A percentile compares a stretch with the other conserved stretches of the same genome.
phyloP scores from a whole-genome alignment of 1,140 invertebrate genomes.

The Drosophila sp. region DNA sequence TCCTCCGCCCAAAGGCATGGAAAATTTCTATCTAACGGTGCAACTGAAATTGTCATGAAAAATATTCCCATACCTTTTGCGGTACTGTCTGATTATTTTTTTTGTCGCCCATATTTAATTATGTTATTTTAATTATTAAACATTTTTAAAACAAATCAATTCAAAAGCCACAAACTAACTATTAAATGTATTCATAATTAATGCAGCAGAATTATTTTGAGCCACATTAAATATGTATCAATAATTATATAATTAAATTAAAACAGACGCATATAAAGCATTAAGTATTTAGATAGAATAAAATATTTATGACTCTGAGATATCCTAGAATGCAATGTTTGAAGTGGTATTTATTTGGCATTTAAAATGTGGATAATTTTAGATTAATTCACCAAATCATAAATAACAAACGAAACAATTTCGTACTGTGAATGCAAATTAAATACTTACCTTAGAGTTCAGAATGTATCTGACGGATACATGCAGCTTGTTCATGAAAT shows the following conservation, averaged over 20 bases:
- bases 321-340: background rate
- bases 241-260: no score
- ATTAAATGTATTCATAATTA: conserved; percentile 7
- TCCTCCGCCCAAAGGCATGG: conserved; percentile 11
- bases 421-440: conserved; percentile 30
- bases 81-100: conserved; percentile 7
- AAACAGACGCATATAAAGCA: background rate
- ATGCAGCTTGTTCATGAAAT: conserved; percentile 9
- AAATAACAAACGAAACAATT: conserved; percentile 14
- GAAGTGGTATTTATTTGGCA: no score
- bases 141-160: background rate
- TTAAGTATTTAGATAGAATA: background rate
- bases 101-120: conserved; percentile 1
- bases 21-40: conserved; percentile 42
- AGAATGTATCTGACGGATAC: conserved; percentile 26
- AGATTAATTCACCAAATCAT: no score
- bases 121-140: conserved; percentile 2
- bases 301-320: background rate
- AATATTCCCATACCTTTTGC: conserved; percentile 33
- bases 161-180: conserved; percentile 10
- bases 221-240: no score
- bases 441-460: conserved; percentile 1
- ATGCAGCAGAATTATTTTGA: background rate
- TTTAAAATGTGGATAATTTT: no score
- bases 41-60: conserved; percentile 35